Evolutionary conservation across 1,140 invertebrate species (phyloP), one percentile per base, ranked within the genome.

Genomic region (Cyphomyrmex costatus): DNA sequence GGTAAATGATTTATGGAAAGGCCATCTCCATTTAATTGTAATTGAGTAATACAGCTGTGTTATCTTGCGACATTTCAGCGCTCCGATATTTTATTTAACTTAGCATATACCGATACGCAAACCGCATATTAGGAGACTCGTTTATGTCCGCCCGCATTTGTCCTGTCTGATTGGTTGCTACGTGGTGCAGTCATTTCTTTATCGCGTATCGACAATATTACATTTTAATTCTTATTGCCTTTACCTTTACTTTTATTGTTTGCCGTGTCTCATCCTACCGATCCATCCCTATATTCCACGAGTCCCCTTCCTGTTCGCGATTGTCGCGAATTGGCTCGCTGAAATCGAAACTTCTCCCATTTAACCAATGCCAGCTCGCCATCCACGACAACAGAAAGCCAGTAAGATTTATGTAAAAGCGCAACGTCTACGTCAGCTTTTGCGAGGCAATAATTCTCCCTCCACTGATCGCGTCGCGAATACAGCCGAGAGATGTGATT

Each of bases 351-450:
- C 79, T 89, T 90, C 86, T 90, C 74, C 79, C 88, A 85, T 90
- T 90, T 87, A 89, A 89, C 88, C 68, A 84, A 84, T 56, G 70
- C 77, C 56, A 27, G 46, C 77, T 86, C 87, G 51, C 68, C 49
- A 68, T 85, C 46, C 8, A 56, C 58, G 88, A 86, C 77, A 51
- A 53, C 66, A 85, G 87, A 86, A 89, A 86, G 49, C 74, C 70
- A 46, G 87, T 70, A 89, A 89, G 88, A 89, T 89, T 89, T 89
- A 89, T 89, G 76, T 79, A 89, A 89, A 89, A 89, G 71, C 71
- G 66, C 70, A 65, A 78, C 46, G 76, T 60, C 87, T 73, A 71
- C 53, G 74, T 82, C 73, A 78, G 88, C 85, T 89, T 89, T 86
- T 86, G 85, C 76, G 61, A 86, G 70, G 79, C 88, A 86, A 88